Evolutionary conservation across 2,888 invertebrate species (phyloP), one percentile per base, ranked within the genome.

Genomic region (Caenorhabditis sinica): DNA sequence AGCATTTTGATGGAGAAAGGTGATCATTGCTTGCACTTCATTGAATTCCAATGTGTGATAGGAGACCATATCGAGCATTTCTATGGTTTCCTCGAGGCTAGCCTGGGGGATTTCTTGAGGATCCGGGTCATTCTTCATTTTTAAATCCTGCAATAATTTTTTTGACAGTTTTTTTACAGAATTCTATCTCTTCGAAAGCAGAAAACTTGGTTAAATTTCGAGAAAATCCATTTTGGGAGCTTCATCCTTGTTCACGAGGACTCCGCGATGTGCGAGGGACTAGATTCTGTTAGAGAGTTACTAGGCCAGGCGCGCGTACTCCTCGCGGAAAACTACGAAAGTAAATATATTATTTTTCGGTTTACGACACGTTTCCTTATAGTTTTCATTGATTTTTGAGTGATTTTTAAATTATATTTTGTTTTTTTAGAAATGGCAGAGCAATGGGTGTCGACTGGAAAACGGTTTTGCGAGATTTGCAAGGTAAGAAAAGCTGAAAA

Each of bases 381-480:
- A 2, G 2, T 68, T 45, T 71, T 71, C 43, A 8, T 20, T 17
- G 45, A 1, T 13, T 20, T 75, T 45, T 40, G 23, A 6, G 40
- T 23, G 36, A 49, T 51, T 66, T 68, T 68, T 4, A 13, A 8
- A 11, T 6, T n/a, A 56, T 15, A 33, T 58, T 71, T 20, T n/a
- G 1, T 5, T 17, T 56, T 69, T 69, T 56, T 28, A 69, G 56
- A 83, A 56, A 92, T 92, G 92, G 79, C 92, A 11, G 92, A 92
- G 20, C 87, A 88, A 66, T 98, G 98, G 98, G 96, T 97, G 93
- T 98, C 98, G 15, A 30, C 96, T 97, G 92, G 96, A 96, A 95
- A 96, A 86, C 97, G 98, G 93, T 97, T 95, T 93, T 98, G 98
- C 93, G 97, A 98, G 90, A 97, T 97, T 93, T 98, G 98, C 94